These are phyloP conservation scores for Catotricha subobsoleta DNA, from an alignment of 2,888 invertebrate genomes.

Conservation along the genomic window DNA sequence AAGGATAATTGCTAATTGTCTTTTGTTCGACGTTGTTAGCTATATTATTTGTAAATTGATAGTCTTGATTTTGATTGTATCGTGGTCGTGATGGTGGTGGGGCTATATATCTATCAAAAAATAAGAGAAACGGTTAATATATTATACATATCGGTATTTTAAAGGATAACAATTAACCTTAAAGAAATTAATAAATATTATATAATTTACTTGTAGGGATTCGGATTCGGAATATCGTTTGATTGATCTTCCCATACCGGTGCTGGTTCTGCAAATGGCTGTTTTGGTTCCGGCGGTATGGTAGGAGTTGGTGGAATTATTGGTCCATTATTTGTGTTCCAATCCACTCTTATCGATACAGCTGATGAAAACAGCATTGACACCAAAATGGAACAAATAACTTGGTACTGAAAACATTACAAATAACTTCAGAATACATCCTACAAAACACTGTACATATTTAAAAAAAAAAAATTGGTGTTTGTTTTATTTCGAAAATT, in stretches of 20 bases:
- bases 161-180: no score
- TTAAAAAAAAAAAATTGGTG: no score
- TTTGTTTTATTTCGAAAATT: no score
- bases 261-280: conserved; percentile 37
- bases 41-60: conserved; percentile 1
- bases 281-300: conserved; percentile 31
- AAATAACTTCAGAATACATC: no score
- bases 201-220: conserved; percentile 37
- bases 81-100: conserved; percentile 28
- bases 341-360: conserved; percentile 42
- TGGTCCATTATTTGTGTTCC: conserved; percentile 41
- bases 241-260: conserved; percentile 42
- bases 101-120: conserved; percentile 21
- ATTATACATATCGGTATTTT: not conserved
- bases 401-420: not conserved
- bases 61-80: conserved; percentile 7
- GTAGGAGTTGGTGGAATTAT: conserved; percentile 39
- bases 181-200: no score
- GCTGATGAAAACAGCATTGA: conserved; percentile 10
- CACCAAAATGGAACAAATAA: not conserved
- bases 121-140: not conserved
- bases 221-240: conserved; percentile 40
- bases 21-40: not conserved
- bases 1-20: not conserved
- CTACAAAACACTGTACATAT: no score